These are phyloP conservation scores for Toxonevra muliebris DNA, from an alignment of 2,888 invertebrate genomes.

Conservation along the genomic window DNA sequence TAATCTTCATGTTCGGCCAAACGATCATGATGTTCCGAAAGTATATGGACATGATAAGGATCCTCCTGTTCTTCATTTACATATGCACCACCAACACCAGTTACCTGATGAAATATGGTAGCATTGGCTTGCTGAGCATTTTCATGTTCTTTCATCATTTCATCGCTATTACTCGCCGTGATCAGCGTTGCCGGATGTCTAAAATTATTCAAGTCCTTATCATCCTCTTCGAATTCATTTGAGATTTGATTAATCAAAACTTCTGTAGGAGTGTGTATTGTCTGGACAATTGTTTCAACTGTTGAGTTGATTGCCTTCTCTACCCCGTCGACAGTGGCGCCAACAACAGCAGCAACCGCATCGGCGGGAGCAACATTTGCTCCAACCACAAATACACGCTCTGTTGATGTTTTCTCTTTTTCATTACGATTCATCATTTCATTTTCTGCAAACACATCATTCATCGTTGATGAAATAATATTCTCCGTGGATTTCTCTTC, in stretches of 20 bases:
- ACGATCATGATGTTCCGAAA: slow-evolving; percentile 60
- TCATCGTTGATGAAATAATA: slow-evolving; percentile 36
- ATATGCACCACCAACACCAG: slow-evolving; percentile 9
- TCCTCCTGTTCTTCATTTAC: slow-evolving; percentile 47
- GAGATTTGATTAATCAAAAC: slow-evolving; percentile 54
- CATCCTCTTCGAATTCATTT: slow-evolving; percentile 55
- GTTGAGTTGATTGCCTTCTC: slow-evolving; percentile 28
- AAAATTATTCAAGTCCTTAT: slow-evolving; percentile 59
- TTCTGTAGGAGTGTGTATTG: slow-evolving; percentile 45
- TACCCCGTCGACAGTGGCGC: background rate
- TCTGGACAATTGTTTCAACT: slow-evolving; percentile 41
- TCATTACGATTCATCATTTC: slow-evolving; percentile 11
- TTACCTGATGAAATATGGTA: slow-evolving; percentile 30
- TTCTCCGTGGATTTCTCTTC: slow-evolving; percentile 43
- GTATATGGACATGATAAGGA: slow-evolving; percentile 61
- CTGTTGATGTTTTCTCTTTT: slow-evolving; percentile 11
- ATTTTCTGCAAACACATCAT: slow-evolving; percentile 36
- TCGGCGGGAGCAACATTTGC: background rate
- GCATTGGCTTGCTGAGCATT: slow-evolving; percentile 30
- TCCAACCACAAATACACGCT: slow-evolving; percentile 9
- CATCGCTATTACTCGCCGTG: slow-evolving; percentile 57
- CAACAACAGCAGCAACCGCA: background rate
- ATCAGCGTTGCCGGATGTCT: slow-evolving; percentile 59
- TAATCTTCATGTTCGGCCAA: slow-evolving; percentile 61
- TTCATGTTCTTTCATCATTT: slow-evolving; percentile 37